A percentile compares a stretch with the other conserved stretches of the same genome.
Conservation (phyloP, 1,140 invertebrate genomes). For the Catajapyx aquilonaris region DNA sequence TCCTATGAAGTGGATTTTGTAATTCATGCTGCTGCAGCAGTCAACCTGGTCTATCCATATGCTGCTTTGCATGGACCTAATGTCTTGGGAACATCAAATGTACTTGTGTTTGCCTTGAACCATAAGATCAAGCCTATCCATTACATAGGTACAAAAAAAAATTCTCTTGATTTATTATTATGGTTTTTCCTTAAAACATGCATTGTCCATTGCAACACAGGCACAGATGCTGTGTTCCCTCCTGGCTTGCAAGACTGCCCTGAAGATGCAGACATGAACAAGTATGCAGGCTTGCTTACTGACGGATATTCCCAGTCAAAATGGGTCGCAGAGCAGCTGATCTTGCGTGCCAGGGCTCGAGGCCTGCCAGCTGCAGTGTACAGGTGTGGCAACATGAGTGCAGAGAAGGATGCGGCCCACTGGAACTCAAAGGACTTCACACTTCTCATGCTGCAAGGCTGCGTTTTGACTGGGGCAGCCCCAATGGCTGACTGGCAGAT, state of each 20-base stretch:
- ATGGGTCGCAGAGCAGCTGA: slow-evolving; percentile 28
- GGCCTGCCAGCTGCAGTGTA: slow-evolving; percentile 27
- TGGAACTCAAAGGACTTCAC: slow-evolving; percentile 30
- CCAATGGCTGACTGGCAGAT: slow-evolving; percentile 26
- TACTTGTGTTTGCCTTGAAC: slow-evolving; percentile 25
- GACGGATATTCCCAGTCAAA: slow-evolving; percentile 29
- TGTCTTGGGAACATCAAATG: slow-evolving; percentile 26
- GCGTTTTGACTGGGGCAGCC: slow-evolving; percentile 17
- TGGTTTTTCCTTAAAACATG: too few relatives aligned
- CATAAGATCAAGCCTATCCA: slow-evolving; percentile 28
- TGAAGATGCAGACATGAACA: slow-evolving; percentile 20
- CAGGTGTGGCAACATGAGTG: slow-evolving; percentile 24
- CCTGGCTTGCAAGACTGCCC: slow-evolving; percentile 15
- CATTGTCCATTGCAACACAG: slow-evolving; percentile 11
- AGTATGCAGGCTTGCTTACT: slow-evolving; percentile 16
- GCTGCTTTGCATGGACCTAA: slow-evolving; percentile 24
- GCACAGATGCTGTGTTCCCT: slow-evolving; percentile 28
- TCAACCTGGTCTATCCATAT: slow-evolving; percentile 29
- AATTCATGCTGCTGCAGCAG: slow-evolving; percentile 28
- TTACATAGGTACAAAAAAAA: slow-evolving; percentile 20
- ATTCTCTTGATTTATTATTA: too few relatives aligned
- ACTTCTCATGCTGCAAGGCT: slow-evolving; percentile 23
- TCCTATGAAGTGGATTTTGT: slow-evolving; percentile 26
- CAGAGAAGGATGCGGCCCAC: slow-evolving; percentile 18
- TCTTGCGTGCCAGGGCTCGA: slow-evolving; percentile 18